phyloP scores from a whole-genome alignment of 2,888 invertebrate species.

The Falcaria lacertinaria region DNA sequence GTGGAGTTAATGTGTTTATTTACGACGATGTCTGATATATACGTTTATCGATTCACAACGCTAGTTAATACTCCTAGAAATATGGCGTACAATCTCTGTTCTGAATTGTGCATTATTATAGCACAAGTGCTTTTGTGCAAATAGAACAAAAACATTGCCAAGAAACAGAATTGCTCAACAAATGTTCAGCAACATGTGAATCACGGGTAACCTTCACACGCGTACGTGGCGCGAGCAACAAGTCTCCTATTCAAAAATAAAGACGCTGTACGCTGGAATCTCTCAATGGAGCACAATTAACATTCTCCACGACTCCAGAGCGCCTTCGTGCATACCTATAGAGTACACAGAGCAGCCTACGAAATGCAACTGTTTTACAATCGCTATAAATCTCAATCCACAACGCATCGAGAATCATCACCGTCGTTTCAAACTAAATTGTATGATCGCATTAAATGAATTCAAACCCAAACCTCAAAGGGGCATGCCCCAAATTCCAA shows the following conservation, averaged over 20 bases:
- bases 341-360: conserved; percentile 35
- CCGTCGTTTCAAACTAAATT: conserved; percentile 52
- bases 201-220: conserved; percentile 38
- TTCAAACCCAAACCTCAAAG: conserved; percentile 40
- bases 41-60: conserved; percentile 18
- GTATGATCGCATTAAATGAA: conserved; percentile 38
- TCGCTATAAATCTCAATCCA: conserved; percentile 61
- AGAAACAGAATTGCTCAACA: conserved; percentile 30
- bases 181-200: conserved; percentile 35
- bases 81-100: background rate
- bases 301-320: conserved; percentile 57
- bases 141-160: conserved; percentile 44
- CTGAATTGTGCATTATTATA: conserved; percentile 13
- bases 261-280: conserved; percentile 60
- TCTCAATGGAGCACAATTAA: conserved; percentile 75
- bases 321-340: conserved; percentile 55
- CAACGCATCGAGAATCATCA: conserved; percentile 42
- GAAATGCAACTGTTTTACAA: conserved; percentile 58
- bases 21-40: conserved; percentile 34
- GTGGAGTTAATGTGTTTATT: conserved; percentile 37
- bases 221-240: conserved; percentile 48
- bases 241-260: conserved; percentile 63
- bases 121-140: conserved; percentile 25
- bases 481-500: conserved; percentile 43
- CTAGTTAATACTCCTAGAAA: conserved; percentile 3